Conservation (phyloP, 1,140 invertebrate genomes). For the Drosophila kohkoa region DNA sequence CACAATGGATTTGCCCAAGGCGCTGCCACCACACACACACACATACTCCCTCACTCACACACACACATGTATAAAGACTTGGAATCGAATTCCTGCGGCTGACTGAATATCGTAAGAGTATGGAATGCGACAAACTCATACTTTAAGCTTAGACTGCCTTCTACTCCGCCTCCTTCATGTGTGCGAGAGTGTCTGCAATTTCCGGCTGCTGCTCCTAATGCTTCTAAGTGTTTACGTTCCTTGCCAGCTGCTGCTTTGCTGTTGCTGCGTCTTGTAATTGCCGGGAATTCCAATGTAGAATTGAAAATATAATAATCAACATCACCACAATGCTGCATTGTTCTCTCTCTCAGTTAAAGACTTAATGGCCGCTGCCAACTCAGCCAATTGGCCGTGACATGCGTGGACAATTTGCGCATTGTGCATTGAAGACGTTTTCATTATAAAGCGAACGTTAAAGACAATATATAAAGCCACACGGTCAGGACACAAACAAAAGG, state of each 20-base stretch:
- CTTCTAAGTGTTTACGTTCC: conserved; percentile 71
- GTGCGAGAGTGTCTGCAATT: conserved; percentile 66
- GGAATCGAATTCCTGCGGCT: conserved; percentile 41
- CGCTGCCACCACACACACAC: conserved; percentile 48
- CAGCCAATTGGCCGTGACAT: conserved; percentile 11
- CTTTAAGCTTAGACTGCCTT: conserved; percentile 8
- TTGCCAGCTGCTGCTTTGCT: background rate
- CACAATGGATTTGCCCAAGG: conserved; percentile 81
- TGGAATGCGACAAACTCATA: conserved; percentile 22
- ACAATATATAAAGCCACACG: conserved; percentile 18
- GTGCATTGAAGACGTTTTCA: conserved; percentile 35
- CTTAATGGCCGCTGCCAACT: background rate
- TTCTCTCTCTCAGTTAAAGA: background rate
- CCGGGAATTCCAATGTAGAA: conserved; percentile 67
- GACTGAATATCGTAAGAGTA: conserved; percentile 26
- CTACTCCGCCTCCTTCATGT: background rate
- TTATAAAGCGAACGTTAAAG: conserved; percentile 21
- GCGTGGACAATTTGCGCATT: conserved; percentile 13
- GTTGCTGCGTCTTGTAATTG: conserved; percentile 49
- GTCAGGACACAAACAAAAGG: conserved; percentile 30
- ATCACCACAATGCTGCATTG: conserved; percentile 35
- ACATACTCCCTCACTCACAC: conserved; percentile 17
- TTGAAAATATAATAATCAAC: conserved; percentile 64
- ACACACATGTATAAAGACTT: conserved; percentile 7
- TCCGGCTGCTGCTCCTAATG: conserved; percentile 70